A percentile compares a stretch with the other conserved stretches of the same genome.
phyloP scores from a whole-genome alignment of 2,113 vertebrate species.

The Pan paniscus region DNA sequence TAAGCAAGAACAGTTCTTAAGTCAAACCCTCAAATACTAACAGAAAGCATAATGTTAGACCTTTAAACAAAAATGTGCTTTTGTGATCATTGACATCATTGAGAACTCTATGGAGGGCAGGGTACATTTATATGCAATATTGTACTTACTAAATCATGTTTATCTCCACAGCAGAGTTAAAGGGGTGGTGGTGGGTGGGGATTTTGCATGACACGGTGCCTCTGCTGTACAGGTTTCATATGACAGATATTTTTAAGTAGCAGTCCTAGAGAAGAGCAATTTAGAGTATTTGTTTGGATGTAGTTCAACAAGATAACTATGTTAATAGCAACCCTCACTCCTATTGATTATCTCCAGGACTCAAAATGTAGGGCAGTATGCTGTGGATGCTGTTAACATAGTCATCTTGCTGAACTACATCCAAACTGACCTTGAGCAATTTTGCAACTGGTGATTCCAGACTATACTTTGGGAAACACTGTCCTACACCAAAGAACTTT shows the following conservation, averaged over 20 bases:
- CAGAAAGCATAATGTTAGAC: constrained; percentile 3
- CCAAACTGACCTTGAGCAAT: constrained; percentile 12
- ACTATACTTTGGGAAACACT: not conserved
- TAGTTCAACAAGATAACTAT: not conserved
- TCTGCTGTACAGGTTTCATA: not conserved
- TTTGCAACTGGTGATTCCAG: not conserved
- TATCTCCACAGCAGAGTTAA: constrained; percentile 50
- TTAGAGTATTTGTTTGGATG: constrained; percentile 41
- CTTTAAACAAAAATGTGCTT: constrained; percentile 52
- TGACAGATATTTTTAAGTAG: constrained; percentile 48
- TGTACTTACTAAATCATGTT: constrained; percentile 71
- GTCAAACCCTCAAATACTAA: constrained; percentile 45
- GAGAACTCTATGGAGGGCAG: not conserved
- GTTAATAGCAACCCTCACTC: not conserved
- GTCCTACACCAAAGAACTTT: not conserved
- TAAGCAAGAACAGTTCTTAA: constrained; percentile 45
- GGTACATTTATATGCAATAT: not conserved
- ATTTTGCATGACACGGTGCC: not conserved
- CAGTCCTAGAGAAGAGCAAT: not conserved
- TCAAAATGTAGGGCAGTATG: not conserved
- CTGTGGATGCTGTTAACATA: not conserved
- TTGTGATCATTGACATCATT: not conserved
- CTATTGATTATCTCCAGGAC: not conserved
- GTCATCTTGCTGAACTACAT: not conserved
- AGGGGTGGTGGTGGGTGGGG: not conserved